phyloP scores from a whole-genome alignment of 2,113 vertebrate genomes.

The Ancistrus triradiatus region DNA sequence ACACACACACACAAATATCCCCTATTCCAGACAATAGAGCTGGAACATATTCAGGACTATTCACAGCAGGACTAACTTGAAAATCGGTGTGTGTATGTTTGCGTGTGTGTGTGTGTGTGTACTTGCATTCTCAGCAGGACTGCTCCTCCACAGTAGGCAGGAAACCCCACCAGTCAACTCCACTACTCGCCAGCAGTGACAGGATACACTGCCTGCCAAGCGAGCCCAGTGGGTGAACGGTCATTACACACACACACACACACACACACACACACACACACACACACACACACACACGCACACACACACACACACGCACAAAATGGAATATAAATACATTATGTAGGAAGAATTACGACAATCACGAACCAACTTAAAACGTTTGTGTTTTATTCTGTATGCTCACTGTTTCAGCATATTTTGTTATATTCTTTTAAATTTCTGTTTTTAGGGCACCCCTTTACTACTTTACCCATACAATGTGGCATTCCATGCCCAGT shows the following conservation, averaged over 20 bases:
- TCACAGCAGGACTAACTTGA: slow-evolving; percentile 62
- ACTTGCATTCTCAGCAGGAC: slow-evolving; percentile 30
- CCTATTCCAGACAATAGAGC: slow-evolving; percentile 80
- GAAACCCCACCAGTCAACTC: slow-evolving; percentile 66
- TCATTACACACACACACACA: slow-evolving; percentile 38
- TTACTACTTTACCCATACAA: too few species aligned
- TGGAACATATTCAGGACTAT: slow-evolving; percentile 65
- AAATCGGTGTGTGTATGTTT: not conserved
- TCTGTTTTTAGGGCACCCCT: too few species aligned
- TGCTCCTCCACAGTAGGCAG: slow-evolving; percentile 51
- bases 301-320: slow-evolving; percentile 24
- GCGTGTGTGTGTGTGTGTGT: slow-evolving; percentile 11
- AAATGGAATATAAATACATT: too few species aligned
- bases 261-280: slow-evolving; percentile 20
- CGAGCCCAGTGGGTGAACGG: slow-evolving; percentile 40
- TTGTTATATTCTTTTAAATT: too few species aligned
- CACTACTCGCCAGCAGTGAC: slow-evolving; percentile 61
- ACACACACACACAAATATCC: slow-evolving; percentile 76
- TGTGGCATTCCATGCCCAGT: too few species aligned
- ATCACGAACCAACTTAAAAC: too few species aligned
- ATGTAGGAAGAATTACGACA: too few species aligned
- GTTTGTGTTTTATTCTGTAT: too few species aligned
- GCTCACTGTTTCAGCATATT: too few species aligned
- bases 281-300: slow-evolving; percentile 12
- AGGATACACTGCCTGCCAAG: slow-evolving; percentile 61